Evolutionary conservation across 2,797 vertebrate species (phyloP).

Genomic region (Pampus argenteus): DNA sequence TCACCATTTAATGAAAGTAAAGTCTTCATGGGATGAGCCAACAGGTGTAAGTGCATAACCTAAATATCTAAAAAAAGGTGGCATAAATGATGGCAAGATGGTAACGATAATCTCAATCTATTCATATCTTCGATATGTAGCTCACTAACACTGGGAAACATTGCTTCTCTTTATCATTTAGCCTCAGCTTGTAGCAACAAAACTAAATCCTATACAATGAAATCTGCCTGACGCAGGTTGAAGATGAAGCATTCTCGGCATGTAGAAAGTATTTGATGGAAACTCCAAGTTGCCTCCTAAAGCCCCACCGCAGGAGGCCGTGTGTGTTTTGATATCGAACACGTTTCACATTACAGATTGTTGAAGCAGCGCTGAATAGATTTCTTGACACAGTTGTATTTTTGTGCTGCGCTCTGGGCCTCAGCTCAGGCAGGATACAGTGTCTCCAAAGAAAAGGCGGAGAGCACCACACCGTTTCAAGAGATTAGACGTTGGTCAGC

Average conservation of each 20-base stretch:
- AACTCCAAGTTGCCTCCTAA: constrained; percentile 26
- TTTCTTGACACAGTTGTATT: constrained; percentile 68
- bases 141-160: too few relatives aligned
- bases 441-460: constrained; percentile 69
- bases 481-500: constrained; percentile 84
- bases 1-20: constrained; percentile 53
- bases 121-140: background rate
- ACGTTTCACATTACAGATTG: constrained; percentile 45
- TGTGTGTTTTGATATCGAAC: constrained; percentile 57
- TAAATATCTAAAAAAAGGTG: constrained; percentile 1
- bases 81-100: background rate
- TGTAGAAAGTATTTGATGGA: constrained; percentile 25
- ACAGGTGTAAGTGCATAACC: constrained; percentile 18
- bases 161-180: background rate
- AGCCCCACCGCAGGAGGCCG: constrained; percentile 10
- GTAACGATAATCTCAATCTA: background rate
- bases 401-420: constrained; percentile 41
- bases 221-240: constrained; percentile 16
- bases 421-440: constrained; percentile 57
- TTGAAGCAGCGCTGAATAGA: constrained; percentile 49
- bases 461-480: constrained; percentile 69
- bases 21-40: constrained; percentile 27
- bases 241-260: constrained; percentile 8
- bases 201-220: background rate
- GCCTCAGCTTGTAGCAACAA: background rate